A percentile compares a stretch with the other conserved stretches of the same genome.
phyloP scores from a whole-genome alignment of 2,888 invertebrate genomes.

The Iselma pallidipennis region DNA sequence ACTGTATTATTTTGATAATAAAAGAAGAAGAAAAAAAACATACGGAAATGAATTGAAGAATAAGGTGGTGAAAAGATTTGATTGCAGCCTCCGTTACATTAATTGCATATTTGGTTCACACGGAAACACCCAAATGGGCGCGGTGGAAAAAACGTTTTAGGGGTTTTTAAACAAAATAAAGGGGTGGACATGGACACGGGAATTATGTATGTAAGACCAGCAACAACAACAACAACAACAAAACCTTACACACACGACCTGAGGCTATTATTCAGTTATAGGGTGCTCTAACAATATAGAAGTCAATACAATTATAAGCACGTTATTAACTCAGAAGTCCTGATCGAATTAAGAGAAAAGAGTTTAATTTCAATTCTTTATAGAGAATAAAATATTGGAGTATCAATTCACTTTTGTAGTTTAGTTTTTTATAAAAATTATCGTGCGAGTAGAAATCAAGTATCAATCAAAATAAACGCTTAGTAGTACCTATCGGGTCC shows the following conservation, averaged over 20 bases:
- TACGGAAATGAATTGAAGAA: too few relatives aligned
- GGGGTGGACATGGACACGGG: slow-evolving; percentile 14
- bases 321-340: too few relatives aligned
- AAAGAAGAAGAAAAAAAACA: background rate
- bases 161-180: slow-evolving; percentile 46
- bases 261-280: slow-evolving; percentile 13
- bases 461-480: too few relatives aligned
- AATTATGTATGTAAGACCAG: slow-evolving; percentile 10
- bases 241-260: slow-evolving; percentile 21
- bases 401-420: too few relatives aligned
- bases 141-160: slow-evolving; percentile 40
- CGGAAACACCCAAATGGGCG: slow-evolving; percentile 43
- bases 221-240: background rate
- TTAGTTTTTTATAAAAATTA: too few relatives aligned
- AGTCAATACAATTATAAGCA: too few relatives aligned
- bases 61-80: too few relatives aligned
- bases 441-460: too few relatives aligned
- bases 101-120: slow-evolving; percentile 54
- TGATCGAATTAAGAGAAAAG: too few relatives aligned
- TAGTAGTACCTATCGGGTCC: too few relatives aligned
- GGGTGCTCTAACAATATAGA: background rate
- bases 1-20: background rate
- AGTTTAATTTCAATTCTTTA: too few relatives aligned
- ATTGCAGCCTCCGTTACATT: slow-evolving; percentile 54
- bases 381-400: too few relatives aligned